phyloP scores from a whole-genome alignment of 2,797 vertebrate genomes.

The Enteromius trimaculatus region DNA sequence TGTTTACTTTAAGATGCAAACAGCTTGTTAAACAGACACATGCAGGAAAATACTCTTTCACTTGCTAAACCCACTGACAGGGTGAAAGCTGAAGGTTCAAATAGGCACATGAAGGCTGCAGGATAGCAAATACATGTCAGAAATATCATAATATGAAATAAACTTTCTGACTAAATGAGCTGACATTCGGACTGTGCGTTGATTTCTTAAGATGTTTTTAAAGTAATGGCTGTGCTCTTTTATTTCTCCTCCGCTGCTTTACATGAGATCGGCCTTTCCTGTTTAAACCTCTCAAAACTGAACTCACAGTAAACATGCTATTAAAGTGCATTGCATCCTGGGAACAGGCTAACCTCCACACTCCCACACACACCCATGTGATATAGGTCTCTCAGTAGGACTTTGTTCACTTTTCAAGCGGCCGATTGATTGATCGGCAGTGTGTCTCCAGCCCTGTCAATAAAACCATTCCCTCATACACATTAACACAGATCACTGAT shows the following conservation, averaged over 20 bases:
- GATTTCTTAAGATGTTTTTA: neutral
- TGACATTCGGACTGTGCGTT: neutral
- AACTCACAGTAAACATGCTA: neutral
- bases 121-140: neutral
- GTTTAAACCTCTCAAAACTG: slow-evolving; percentile 5
- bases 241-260: neutral
- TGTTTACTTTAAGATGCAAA: slow-evolving; percentile 29
- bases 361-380: neutral
- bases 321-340: slow-evolving; percentile 4
- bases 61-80: slow-evolving; percentile 34
- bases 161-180: neutral
- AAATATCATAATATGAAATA: neutral
- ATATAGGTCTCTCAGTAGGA: slow-evolving; percentile 1
- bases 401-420: slow-evolving; percentile 48
- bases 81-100: slow-evolving; percentile 33
- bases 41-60: slow-evolving; percentile 19
- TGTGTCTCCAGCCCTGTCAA: slow-evolving; percentile 49
- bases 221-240: neutral
- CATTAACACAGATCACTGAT: slow-evolving; percentile 26
- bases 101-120: neutral
- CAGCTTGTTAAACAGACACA: neutral
- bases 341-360: slow-evolving; percentile 9
- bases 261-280: neutral
- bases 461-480: slow-evolving; percentile 38
- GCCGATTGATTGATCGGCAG: slow-evolving; percentile 34